Evolutionary conservation across 2,113 vertebrate species (phyloP), one percentile per base, ranked within the genome.

Genomic region (Phaethon lepturus): DNA sequence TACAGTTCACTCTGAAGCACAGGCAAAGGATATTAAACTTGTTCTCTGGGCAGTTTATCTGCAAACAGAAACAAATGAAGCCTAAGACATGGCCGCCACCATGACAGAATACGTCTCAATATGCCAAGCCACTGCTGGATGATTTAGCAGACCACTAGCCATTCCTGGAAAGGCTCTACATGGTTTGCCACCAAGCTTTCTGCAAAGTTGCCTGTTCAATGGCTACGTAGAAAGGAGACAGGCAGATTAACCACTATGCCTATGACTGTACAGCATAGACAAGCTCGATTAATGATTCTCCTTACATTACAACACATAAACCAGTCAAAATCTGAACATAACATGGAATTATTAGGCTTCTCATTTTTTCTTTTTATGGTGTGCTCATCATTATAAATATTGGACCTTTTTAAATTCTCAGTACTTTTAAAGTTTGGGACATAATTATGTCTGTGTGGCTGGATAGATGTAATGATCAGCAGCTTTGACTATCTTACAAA

Each of bases 11-110:
- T 64, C 76, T 81, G 69, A 94, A 74, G 64, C 17, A 90, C 59
- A 69, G 53, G 86, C n/a, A 96, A 90, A 95, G 47, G 53, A 68
- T 90, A 90, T 81, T 92, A 81, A 80, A 85, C 31, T 92, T 81
- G 55, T 47, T 92, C 59, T 73, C 64, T 92, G 63, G 63, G 20
- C n/a, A 88, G 35, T 76, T 90, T 81, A 80, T 52, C 28, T 88
- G 64, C 49, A 74, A 95, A 90, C 78, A 90, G 69, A 90, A 88
- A 81, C 40, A 90, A 90, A 88, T 74, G 31, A 90, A 92, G 35
- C 59, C 68, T 76, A 89, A 83, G 67, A 92, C 38, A 76, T 23
- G 52, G 24, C 20, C 28, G 73, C 12, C 44, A 52, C 18, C 55
- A 38, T 60, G 60, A 66, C 73, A 53, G 53, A 83, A 22, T 56